Evolutionary conservation across 2,797 vertebrate genomes (phyloP), one percentile per base, ranked within the genome.

Genomic region (Bryconaethiops microstoma): DNA sequence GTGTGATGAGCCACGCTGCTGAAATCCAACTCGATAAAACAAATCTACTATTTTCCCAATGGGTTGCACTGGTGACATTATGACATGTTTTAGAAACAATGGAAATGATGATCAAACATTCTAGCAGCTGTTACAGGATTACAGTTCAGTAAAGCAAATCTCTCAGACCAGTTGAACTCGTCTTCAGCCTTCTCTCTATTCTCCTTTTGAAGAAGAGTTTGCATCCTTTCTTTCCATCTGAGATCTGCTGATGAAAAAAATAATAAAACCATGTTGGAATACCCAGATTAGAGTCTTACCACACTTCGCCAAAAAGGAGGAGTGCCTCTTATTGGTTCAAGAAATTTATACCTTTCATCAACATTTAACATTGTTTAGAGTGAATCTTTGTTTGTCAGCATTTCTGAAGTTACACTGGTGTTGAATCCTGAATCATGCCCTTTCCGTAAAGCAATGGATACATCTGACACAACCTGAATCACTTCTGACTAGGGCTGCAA

Each of bases 51-150:
- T 45, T 45, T 45, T 45, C 10, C 42, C 42, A 45, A 45, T 45
- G 6, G 42, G 42, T 45, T 45, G 42, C 10, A 5, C 42, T 45
- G 6, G 6, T 7, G 42, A 45, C 42, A 45, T 45, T 7, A 45
- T 45, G 10, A 45, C 10, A 10, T 45, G 0, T 45, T 45, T 45
- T 45, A 45, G 42, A 10, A 45, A 10, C 42, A 45, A 10, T 45
- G 42, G 42, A 45, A 45, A 45, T 5, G 42, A 45, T 45, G 42
- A 45, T 70, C 64, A 59, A 77, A 77, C 52, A 77, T 77, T 23
- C 64, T 77, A 7, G 62, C 63, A 21, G 50, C 75, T 65, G 63
- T 68, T 17, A 77, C 62, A 39, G 74, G 74, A 35, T 76, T 65
- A n/a, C 7, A 19, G 25, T 63, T 63, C 21, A 54, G 4, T 2